Conservation (phyloP, 2,888 invertebrate genomes). For the Tricholauxania praeusta region DNA sequence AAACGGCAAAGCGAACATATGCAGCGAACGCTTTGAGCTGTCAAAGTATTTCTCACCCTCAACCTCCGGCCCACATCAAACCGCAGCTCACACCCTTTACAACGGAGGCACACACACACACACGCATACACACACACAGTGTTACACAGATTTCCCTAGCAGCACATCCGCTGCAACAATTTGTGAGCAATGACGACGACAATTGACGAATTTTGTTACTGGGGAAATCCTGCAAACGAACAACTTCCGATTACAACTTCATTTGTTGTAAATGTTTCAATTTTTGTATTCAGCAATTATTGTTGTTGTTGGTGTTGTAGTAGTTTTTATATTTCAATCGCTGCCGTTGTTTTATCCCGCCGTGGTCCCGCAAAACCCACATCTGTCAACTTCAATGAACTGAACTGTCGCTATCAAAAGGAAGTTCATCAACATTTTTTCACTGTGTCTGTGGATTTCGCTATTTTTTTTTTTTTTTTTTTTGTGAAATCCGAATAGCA, state of each 20-base stretch:
- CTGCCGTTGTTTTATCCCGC: slow-evolving; percentile 7
- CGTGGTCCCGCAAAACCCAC: slow-evolving; percentile 51
- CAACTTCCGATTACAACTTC: slow-evolving; percentile 67
- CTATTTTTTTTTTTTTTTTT: neutral
- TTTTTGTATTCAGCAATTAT: slow-evolving; percentile 3
- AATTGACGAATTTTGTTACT: slow-evolving; percentile 59
- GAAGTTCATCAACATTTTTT: slow-evolving; percentile 57
- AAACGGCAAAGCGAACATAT: slow-evolving; percentile 62
- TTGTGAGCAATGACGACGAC: slow-evolving; percentile 51
- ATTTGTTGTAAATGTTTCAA: slow-evolving; percentile 63
- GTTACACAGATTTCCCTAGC: slow-evolving; percentile 54
- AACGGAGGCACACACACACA: neutral
- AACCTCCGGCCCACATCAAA: neutral
- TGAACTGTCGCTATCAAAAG: slow-evolving; percentile 54
- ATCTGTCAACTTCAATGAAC: slow-evolving; percentile 65
- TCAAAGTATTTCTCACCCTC: slow-evolving; percentile 20
- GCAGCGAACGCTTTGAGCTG: slow-evolving; percentile 44
- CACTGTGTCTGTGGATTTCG: neutral
- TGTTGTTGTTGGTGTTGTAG: slow-evolving; percentile 14
- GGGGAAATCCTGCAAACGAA: slow-evolving; percentile 59
- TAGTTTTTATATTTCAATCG: slow-evolving; percentile 18
- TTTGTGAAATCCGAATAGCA: no score
- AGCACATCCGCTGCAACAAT: slow-evolving; percentile 64
- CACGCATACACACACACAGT: slow-evolving; percentile 4
- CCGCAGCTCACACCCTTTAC: slow-evolving; percentile 3